Evolutionary conservation across 2,888 invertebrate species (phyloP), one percentile per base, ranked within the genome.

Genomic region (Drosophila lutescens): DNA sequence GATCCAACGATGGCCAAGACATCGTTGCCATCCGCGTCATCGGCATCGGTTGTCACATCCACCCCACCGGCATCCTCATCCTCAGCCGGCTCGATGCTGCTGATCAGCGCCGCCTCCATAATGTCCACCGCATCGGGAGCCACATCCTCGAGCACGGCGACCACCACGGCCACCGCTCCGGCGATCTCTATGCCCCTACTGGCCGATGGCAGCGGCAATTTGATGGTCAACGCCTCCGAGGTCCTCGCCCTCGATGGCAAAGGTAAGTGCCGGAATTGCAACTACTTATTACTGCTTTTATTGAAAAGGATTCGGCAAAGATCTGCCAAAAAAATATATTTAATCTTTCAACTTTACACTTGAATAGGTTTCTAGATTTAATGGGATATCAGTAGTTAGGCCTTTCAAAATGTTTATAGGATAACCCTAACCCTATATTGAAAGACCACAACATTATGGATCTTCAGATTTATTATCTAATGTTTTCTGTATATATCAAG

Each of bases 221-320:
- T 26, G 15, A 38, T 83, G 55, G 43, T 71, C 54, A 76, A 65
- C 47, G 53, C 80, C 23, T 69, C 81, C 36, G 85, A 90, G 54
- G 78, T 78, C 69, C 92, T 92, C 51, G 81, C 91, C 58, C 82
- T 91, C 69, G 94, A 94, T 83, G 88, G 91, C 70, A 93, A 94
- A 93, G 94, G 94, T 94, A 92, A 92, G 93, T 91, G 30, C 23
- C 8, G 13, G 7, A 20, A 12, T 20, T 43, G 0, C 12, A 6
- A 13, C 5, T 43, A 12, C n/a, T 30, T 30, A 30, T 8, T 30
- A 30, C 30, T 30, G 2, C 6, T 6, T 12, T 17, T 43, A 13
- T 43, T n/a, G 12, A 5, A 20, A 43, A 17, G 43, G 20, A 43
- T 20, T 20, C 1, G 12, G 17, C 32, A 32, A 32, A 32, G 32